Percentiles rank a stretch among this genome's conserved stretches.
phyloP scores from a whole-genome alignment of 2,888 invertebrate species.

The Cryptus viduatorius region DNA sequence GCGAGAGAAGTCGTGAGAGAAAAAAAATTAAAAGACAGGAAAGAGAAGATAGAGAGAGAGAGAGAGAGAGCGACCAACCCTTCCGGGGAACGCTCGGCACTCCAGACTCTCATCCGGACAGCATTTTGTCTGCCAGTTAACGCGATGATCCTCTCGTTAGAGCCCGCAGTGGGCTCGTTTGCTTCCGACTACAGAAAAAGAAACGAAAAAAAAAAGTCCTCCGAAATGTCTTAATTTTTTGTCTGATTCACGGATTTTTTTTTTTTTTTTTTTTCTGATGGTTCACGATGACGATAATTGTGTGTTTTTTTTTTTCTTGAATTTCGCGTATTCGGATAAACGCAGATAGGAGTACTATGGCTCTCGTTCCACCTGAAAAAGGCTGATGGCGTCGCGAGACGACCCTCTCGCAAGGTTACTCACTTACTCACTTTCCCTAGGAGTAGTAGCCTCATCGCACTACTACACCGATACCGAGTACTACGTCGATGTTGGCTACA shows the following conservation, averaged over 20 bases:
- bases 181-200: background rate
- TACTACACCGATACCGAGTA: background rate
- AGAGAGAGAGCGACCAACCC: slow-evolving; percentile 24
- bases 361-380: slow-evolving; percentile 27
- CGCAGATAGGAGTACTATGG: background rate
- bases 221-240: slow-evolving; percentile 4
- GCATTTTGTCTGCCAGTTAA: slow-evolving; percentile 65
- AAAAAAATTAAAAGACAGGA: slow-evolving; percentile 36
- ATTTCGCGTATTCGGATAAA: no score
- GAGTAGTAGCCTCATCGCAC: background rate
- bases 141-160: slow-evolving; percentile 56
- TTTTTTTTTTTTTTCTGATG: background rate
- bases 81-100: slow-evolving; percentile 42
- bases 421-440: slow-evolving; percentile 37
- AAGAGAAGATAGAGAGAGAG: slow-evolving; percentile 3
- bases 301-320: no score
- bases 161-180: background rate
- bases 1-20: background rate
- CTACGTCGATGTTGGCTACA: slow-evolving; percentile 4
- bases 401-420: slow-evolving; percentile 46
- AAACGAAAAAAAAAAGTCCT: slow-evolving; percentile 14
- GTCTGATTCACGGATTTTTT: background rate
- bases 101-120: slow-evolving; percentile 40
- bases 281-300: background rate
- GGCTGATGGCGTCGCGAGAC: slow-evolving; percentile 39